A percentile compares a stretch with the other conserved stretches of the same genome.
These are phyloP conservation scores for Habropoda laboriosa DNA, from an alignment of 1,140 invertebrate genomes.

Conservation along the genomic window DNA sequence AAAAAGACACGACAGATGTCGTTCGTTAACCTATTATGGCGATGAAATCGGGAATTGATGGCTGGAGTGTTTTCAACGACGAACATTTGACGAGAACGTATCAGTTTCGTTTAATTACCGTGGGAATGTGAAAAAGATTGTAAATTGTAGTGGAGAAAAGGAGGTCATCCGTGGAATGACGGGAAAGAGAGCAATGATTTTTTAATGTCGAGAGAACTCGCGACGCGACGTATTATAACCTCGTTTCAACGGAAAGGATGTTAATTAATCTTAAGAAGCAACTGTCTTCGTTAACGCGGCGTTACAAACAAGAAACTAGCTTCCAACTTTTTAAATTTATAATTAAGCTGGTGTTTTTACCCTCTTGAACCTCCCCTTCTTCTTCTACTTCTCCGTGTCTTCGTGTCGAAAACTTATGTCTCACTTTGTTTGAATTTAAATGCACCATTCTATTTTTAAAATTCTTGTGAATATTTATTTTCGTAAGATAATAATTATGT, in stretches of 20 bases:
- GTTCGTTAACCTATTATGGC: not conserved
- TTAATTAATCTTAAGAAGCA: slow-evolving; percentile 52
- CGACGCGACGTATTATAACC: slow-evolving; percentile 23
- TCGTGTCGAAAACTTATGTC: not conserved
- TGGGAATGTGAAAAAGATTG: not conserved
- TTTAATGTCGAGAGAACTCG: not conserved
- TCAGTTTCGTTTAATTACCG: not conserved
- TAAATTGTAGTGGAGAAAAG: not conserved
- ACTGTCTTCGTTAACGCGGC: slow-evolving; percentile 40
- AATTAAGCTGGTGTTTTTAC: slow-evolving; percentile 18
- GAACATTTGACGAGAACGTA: not conserved
- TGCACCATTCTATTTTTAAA: not conserved
- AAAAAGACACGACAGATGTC: not conserved
- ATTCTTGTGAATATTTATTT: slow-evolving; percentile 18
- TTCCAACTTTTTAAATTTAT: slow-evolving; percentile 41
- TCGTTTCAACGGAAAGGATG: slow-evolving; percentile 26
- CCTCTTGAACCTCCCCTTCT: no score
- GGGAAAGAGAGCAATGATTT: slow-evolving; percentile 19
- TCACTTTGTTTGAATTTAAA: not conserved
- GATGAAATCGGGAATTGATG: not conserved
- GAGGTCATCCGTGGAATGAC: not conserved
- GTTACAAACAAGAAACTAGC: slow-evolving; percentile 12
- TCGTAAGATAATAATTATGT: not conserved
- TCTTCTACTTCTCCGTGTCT: no score
- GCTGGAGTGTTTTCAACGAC: no score